A percentile compares a stretch with the other conserved stretches of the same genome.
Evolutionary conservation across 2,888 invertebrate genomes (phyloP).

Genomic region (Sesia apiformis): DNA sequence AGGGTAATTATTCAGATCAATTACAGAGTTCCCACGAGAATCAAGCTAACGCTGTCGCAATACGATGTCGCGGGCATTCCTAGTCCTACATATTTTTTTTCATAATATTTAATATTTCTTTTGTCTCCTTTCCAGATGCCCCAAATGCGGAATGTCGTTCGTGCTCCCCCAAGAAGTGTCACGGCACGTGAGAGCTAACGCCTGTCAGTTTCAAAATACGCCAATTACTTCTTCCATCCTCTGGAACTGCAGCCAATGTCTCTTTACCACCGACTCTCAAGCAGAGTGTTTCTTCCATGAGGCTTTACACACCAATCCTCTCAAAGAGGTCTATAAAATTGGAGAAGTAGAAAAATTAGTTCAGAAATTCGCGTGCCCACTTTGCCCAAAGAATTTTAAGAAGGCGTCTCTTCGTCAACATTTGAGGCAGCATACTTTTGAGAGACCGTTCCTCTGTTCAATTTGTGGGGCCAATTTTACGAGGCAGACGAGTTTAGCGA

Average conservation of each 20-base stretch:
- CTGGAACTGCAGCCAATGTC: constrained; percentile 77
- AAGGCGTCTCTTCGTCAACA: constrained; percentile 81
- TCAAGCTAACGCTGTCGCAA: background rate
- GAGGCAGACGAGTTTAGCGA: constrained; percentile 77
- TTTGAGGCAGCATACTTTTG: constrained; percentile 82
- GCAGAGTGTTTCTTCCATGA: constrained; percentile 84
- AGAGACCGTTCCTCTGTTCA: constrained; percentile 80
- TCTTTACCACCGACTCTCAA: constrained; percentile 76
- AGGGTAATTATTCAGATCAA: too few species aligned
- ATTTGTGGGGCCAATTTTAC: constrained; percentile 79
- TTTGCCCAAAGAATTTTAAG: constrained; percentile 78
- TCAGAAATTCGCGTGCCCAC: constrained; percentile 77
- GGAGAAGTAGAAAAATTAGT: constrained; percentile 33
- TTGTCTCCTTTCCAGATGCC: constrained; percentile 71
- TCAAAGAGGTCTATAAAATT: constrained; percentile 26
- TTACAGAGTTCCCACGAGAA: too few species aligned
- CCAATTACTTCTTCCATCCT: constrained; percentile 31
- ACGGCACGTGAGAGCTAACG: constrained; percentile 78
- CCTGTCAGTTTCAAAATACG: constrained; percentile 59
- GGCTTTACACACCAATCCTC: constrained; percentile 75
- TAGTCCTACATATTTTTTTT: background rate
- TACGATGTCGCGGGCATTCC: background rate
- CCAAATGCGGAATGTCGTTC: constrained; percentile 81
- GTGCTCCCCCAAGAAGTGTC: constrained; percentile 83
- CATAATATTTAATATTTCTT: background rate